phyloP scores from a whole-genome alignment of 2,888 invertebrate species.

The Metopia argyrocephala region DNA sequence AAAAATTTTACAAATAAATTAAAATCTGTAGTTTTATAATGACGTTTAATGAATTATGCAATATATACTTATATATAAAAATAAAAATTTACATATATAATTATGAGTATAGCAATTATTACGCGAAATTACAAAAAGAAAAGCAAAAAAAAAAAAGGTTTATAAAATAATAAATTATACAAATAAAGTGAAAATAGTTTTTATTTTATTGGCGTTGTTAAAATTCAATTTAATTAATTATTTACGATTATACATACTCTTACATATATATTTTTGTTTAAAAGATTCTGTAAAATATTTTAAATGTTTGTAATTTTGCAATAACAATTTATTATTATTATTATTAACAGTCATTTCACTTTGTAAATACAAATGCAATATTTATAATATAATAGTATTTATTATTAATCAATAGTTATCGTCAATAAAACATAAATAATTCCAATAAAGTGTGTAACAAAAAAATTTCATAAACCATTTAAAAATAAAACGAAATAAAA shows the following conservation, averaged over 20 bases:
- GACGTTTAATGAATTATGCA: slow-evolving; percentile 28
- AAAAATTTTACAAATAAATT: background rate
- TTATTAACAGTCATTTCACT: slow-evolving; percentile 23
- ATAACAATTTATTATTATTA: background rate
- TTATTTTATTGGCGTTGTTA: slow-evolving; percentile 34
- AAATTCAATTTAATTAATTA: background rate
- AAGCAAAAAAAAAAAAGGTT: slow-evolving; percentile 18
- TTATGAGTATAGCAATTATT: background rate
- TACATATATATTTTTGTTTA: background rate
- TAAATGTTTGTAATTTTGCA: slow-evolving; percentile 30
- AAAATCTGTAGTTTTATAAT: background rate
- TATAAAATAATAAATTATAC: background rate
- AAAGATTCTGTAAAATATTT: slow-evolving; percentile 37
- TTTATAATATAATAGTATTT: background rate
- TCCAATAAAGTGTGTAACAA: background rate
- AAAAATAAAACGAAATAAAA: background rate
- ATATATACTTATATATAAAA: slow-evolving; percentile 16
- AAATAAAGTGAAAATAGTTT: slow-evolving; percentile 18
- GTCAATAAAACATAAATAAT: background rate
- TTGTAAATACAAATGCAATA: background rate
- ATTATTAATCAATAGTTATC: background rate
- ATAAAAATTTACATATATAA: slow-evolving; percentile 5
- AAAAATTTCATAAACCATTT: background rate
- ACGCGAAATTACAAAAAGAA: background rate
- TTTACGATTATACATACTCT: too few relatives aligned